Evolutionary conservation across 2,113 vertebrate species (phyloP).

Genomic region (Sinocyclocheilus rhinocerous): DNA sequence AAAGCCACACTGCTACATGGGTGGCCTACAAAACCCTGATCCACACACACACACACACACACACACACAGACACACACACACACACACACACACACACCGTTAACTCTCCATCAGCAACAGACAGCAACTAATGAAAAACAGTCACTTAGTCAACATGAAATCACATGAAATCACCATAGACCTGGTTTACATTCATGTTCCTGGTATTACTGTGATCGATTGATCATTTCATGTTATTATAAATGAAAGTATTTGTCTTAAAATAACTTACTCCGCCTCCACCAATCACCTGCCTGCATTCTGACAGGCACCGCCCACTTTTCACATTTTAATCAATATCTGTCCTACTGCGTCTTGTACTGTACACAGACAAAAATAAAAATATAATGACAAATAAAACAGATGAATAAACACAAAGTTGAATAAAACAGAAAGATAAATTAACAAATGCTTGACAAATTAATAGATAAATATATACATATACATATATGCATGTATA

Average conservation of each 20-base stretch:
- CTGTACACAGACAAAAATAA: no score
- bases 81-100: constrained; percentile 12
- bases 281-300: not conserved
- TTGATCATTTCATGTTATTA: not conserved
- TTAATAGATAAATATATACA: no score
- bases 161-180: not conserved
- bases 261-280: not conserved
- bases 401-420: no score
- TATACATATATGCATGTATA: no score
- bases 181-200: not conserved
- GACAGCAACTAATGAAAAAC: not conserved
- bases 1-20: constrained; percentile 65
- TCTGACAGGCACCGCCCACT: not conserved
- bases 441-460: no score
- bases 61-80: constrained; percentile 1
- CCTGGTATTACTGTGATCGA: not conserved
- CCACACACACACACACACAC: constrained; percentile 20
- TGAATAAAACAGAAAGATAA: no score
- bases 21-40: constrained; percentile 72
- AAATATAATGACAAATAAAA: no score
- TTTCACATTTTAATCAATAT: not conserved
- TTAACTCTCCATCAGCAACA: not conserved
- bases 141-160: not conserved
- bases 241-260: not conserved
- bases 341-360: not conserved